phyloP scores from a whole-genome alignment of 2,113 vertebrate genomes.

The Suncus etruscus region DNA sequence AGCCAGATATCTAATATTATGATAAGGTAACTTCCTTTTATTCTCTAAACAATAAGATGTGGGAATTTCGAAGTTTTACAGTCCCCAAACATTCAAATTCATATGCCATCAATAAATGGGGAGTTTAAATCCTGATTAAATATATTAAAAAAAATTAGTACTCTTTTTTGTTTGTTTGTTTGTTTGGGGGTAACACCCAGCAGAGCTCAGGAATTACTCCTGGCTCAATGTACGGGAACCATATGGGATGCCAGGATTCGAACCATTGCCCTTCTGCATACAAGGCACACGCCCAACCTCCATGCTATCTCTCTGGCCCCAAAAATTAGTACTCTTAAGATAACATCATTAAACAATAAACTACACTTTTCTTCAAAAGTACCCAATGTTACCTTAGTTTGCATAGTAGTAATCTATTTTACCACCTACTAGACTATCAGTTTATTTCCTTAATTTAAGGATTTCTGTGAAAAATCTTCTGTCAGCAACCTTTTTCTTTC shows the following conservation, averaged over 20 bases:
- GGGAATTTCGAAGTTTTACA: slow-evolving; percentile 52
- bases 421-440: slow-evolving; percentile 19
- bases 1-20: slow-evolving; percentile 25
- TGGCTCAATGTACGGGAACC: too few species aligned
- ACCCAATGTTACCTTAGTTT: slow-evolving; percentile 24
- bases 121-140: slow-evolving; percentile 53
- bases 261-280: too few species aligned
- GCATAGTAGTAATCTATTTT: slow-evolving; percentile 44
- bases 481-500: slow-evolving; percentile 50
- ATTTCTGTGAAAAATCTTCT: slow-evolving; percentile 6
- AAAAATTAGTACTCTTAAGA: slow-evolving; percentile 60
- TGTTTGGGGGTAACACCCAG: too few species aligned
- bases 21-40: slow-evolving; percentile 48
- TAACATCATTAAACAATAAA: slow-evolving; percentile 20
- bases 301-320: too few species aligned
- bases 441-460: slow-evolving; percentile 34
- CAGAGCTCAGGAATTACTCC: too few species aligned
- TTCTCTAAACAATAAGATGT: slow-evolving; percentile 39
- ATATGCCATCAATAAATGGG: slow-evolving; percentile 44
- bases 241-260: too few species aligned
- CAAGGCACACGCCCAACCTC: too few species aligned
- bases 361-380: slow-evolving; percentile 33
- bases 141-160: slow-evolving; percentile 23
- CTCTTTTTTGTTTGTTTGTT: too few species aligned
- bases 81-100: slow-evolving; percentile 41